Percentiles rank a stretch among this genome's conserved stretches.
These are phyloP conservation scores for Erebia palarica DNA, from an alignment of 2,888 invertebrate genomes.

Conservation along the genomic window DNA sequence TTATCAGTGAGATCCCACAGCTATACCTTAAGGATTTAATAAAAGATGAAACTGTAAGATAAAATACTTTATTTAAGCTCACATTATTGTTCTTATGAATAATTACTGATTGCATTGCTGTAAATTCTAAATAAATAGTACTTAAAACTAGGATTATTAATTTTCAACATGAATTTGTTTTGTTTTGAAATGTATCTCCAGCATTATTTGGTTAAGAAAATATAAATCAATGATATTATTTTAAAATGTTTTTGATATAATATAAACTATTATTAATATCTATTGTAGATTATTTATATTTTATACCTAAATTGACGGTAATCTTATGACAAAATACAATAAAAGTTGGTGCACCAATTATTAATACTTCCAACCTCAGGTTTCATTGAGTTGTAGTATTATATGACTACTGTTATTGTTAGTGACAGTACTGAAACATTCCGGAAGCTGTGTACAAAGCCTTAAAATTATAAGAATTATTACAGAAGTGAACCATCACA, in stretches of 20 bases:
- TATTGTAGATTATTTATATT: background rate
- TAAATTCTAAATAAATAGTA: slow-evolving; percentile 67
- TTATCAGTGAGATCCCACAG: background rate
- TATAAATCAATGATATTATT: slow-evolving; percentile 17
- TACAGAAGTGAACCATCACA: slow-evolving; percentile 68
- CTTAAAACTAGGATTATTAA: slow-evolving; percentile 31
- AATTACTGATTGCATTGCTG: slow-evolving; percentile 59
- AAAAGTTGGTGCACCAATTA: slow-evolving; percentile 47
- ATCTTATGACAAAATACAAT: slow-evolving; percentile 23
- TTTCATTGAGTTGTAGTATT: slow-evolving; percentile 37
- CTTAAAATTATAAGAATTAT: slow-evolving; percentile 61
- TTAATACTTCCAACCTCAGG: slow-evolving; percentile 40
- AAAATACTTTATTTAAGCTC: slow-evolving; percentile 81
- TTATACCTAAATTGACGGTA: background rate
- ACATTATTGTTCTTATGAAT: slow-evolving; percentile 63
- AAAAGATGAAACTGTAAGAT: slow-evolving; percentile 57
- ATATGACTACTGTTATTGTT: slow-evolving; percentile 65
- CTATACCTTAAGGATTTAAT: slow-evolving; percentile 15
- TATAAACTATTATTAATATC: slow-evolving; percentile 12
- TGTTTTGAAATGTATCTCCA: slow-evolving; percentile 7
- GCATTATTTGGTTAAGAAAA: slow-evolving; percentile 14
- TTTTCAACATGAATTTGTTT: slow-evolving; percentile 17
- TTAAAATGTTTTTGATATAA: slow-evolving; percentile 13
- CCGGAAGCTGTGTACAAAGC: slow-evolving; percentile 82
- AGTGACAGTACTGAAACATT: slow-evolving; percentile 80